These are phyloP conservation scores for Pycnomerus fuliginosus DNA, from an alignment of 2,888 invertebrate genomes.

Conservation along the genomic window DNA sequence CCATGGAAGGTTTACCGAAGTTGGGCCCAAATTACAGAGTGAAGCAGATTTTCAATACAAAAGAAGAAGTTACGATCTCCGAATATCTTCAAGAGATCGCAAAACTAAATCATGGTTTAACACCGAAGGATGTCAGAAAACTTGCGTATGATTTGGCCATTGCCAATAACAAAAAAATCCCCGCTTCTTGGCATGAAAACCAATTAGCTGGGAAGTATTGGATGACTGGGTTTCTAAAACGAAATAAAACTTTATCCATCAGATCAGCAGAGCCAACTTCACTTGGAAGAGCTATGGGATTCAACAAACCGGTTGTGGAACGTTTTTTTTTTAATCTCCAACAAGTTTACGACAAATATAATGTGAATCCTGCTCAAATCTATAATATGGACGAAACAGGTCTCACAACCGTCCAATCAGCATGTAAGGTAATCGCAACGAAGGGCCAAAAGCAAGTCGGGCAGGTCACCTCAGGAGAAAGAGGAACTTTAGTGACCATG, in stretches of 20 bases:
- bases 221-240: background rate
- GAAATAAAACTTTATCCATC: background rate
- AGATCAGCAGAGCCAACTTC: background rate
- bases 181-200: background rate
- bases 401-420: background rate
- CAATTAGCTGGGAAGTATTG: background rate
- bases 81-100: background rate
- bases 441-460: conserved; percentile 2
- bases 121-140: background rate
- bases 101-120: background rate
- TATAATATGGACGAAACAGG: conserved; percentile 1
- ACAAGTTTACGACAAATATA: background rate
- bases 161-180: background rate
- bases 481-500: conserved; percentile 1
- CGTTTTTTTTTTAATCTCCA: background rate
- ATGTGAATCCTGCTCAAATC: background rate
- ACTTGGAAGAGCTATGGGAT: background rate
- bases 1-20: background rate
- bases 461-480: background rate
- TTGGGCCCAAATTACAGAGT: background rate
- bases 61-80: background rate
- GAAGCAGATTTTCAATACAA: background rate
- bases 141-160: background rate
- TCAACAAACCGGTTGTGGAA: background rate
- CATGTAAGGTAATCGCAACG: background rate